Conservation (phyloP, 2,113 vertebrate species). For the Pseudopodoces humilis region DNA sequence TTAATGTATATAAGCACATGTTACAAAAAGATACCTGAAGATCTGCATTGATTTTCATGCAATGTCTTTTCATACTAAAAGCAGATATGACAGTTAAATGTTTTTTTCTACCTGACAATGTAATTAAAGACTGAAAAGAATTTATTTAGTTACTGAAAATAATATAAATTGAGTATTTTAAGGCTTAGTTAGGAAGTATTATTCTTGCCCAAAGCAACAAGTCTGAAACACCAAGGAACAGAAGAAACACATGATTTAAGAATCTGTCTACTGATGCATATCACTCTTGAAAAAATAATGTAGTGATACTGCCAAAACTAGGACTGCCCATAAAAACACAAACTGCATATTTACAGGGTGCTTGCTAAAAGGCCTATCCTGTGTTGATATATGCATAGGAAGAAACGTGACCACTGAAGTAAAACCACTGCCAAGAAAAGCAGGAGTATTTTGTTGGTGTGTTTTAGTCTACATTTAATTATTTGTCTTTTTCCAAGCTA, state of each 20-base stretch:
- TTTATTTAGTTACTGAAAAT: not conserved
- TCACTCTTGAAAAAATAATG: not conserved
- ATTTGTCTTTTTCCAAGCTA: not conserved
- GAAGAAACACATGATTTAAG: not conserved
- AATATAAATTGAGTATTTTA: not conserved
- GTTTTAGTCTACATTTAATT: not conserved
- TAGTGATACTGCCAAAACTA: not conserved
- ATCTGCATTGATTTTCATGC: not conserved
- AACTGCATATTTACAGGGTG: not conserved
- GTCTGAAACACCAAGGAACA: not conserved
- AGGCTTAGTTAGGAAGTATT: not conserved
- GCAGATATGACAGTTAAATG: not conserved
- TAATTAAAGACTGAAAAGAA: not conserved
- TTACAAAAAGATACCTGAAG: not conserved
- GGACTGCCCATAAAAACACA: not conserved
- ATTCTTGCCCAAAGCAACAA: not conserved
- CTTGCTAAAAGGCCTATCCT: not conserved
- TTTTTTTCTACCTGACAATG: not conserved
- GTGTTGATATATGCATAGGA: not conserved
- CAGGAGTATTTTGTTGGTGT: not conserved
- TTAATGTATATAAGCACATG: not conserved
- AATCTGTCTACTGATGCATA: not conserved
- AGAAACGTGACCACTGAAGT: not conserved
- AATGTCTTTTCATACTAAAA: not conserved
- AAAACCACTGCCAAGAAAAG: not conserved